Conservation (phyloP, 2,888 invertebrate genomes). For the Seira ritae region DNA sequence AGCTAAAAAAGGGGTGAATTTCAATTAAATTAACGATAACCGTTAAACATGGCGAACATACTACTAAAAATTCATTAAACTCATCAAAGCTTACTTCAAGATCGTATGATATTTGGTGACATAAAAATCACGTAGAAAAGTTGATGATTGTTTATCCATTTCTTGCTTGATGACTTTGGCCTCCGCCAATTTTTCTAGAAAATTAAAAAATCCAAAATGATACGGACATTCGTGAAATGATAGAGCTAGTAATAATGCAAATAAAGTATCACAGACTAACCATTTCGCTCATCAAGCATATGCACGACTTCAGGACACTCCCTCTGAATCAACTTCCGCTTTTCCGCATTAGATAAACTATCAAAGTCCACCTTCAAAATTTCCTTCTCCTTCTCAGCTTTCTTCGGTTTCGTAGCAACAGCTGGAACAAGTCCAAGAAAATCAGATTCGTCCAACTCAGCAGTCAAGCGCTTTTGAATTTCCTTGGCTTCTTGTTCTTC, state of each 20-base stretch:
- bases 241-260: no score
- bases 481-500: conserved; percentile 90
- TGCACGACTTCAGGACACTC: conserved; percentile 92
- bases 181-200: conserved; percentile 79
- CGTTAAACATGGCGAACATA: conserved; percentile 18
- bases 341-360: conserved; percentile 85
- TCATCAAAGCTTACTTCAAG: conserved; percentile 77
- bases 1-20: conserved; percentile 83
- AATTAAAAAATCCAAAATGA: neutral
- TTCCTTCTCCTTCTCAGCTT: conserved; percentile 77
- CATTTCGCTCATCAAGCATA: conserved; percentile 87
- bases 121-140: conserved; percentile 83
- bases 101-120: conserved; percentile 83
- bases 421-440: conserved; percentile 77
- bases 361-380: conserved; percentile 86
- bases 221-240: neutral
- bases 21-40: neutral
- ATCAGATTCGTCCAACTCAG: conserved; percentile 87
- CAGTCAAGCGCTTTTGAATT: conserved; percentile 83
- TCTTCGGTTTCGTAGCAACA: conserved; percentile 46
- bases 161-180: conserved; percentile 83
- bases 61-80: no score
- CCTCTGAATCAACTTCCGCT: conserved; percentile 85
- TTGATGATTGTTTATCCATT: conserved; percentile 80
- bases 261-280: conserved; percentile 75